Evolutionary conservation across 2,888 invertebrate genomes (phyloP).

Genomic region (Conops quadrifasciatus): DNA sequence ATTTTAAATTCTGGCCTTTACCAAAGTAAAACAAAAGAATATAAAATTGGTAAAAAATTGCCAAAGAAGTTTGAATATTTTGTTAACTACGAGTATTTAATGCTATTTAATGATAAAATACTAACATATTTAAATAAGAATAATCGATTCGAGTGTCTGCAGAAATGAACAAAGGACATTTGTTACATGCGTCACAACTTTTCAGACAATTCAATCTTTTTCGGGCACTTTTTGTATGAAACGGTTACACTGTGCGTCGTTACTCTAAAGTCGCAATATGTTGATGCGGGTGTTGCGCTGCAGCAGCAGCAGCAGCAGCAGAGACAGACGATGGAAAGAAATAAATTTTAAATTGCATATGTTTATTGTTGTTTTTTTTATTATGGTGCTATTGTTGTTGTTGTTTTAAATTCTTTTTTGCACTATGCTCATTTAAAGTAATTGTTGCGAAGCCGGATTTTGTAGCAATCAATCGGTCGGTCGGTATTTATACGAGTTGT

Average conservation of each 20-base stretch:
- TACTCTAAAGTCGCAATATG: background rate
- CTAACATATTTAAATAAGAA: no score
- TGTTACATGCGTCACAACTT: no score
- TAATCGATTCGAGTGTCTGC: no score
- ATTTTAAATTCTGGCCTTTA: no score
- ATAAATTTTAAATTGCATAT: slow-evolving; percentile 4
- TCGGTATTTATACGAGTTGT: background rate
- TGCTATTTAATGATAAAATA: no score
- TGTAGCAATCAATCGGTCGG: background rate
- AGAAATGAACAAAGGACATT: no score
- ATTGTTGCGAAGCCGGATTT: slow-evolving; percentile 34
- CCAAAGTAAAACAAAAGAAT: no score
- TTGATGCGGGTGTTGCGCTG: background rate
- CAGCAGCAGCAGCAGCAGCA: background rate
- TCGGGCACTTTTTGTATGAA: background rate
- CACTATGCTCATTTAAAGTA: slow-evolving; percentile 20
- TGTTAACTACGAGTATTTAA: no score
- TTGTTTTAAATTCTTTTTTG: background rate
- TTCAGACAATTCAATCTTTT: background rate
- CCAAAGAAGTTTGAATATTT: no score
- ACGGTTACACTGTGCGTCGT: background rate
- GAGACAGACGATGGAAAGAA: background rate
- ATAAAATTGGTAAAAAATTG: no score
- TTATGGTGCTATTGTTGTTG: background rate
- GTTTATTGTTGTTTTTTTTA: background rate